These are phyloP conservation scores for Schrankia costaestrigalis DNA, from an alignment of 2,888 invertebrate genomes.

Conservation along the genomic window DNA sequence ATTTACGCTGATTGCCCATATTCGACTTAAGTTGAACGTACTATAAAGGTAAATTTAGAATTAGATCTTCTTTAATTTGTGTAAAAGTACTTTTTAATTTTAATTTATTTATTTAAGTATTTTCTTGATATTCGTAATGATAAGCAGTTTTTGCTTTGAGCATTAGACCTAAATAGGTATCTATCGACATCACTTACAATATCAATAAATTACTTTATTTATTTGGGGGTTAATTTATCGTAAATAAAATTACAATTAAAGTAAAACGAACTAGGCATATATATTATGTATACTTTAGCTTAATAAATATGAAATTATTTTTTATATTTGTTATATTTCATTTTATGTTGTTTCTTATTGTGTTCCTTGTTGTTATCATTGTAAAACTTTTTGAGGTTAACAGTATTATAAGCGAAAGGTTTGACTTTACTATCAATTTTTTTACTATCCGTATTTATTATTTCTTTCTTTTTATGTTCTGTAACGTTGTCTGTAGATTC, in stretches of 20 bases:
- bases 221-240: constrained; percentile 1
- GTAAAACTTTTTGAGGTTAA: constrained; percentile 57
- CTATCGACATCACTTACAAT: too few relatives aligned
- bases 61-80: too few relatives aligned
- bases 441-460: constrained; percentile 20
- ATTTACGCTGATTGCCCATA: too few relatives aligned
- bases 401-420: constrained; percentile 49
- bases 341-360: constrained; percentile 51
- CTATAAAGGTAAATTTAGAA: too few relatives aligned
- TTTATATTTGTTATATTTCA: constrained; percentile 55
- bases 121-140: too few relatives aligned
- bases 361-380: constrained; percentile 45
- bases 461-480: constrained; percentile 25
- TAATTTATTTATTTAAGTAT: too few relatives aligned
- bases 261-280: constrained; percentile 30
- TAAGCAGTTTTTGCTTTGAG: too few relatives aligned
- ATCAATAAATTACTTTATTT: too few relatives aligned
- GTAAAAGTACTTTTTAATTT: too few relatives aligned
- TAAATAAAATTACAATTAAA: constrained; percentile 28
- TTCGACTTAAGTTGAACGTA: too few relatives aligned
- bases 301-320: constrained; percentile 36
- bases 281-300: constrained; percentile 44
- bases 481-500: constrained; percentile 13
- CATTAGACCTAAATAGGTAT: too few relatives aligned
- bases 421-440: constrained; percentile 30